Evolutionary conservation across 2,113 vertebrate species (phyloP).

Genomic region (Dicrurus megarhynchus): DNA sequence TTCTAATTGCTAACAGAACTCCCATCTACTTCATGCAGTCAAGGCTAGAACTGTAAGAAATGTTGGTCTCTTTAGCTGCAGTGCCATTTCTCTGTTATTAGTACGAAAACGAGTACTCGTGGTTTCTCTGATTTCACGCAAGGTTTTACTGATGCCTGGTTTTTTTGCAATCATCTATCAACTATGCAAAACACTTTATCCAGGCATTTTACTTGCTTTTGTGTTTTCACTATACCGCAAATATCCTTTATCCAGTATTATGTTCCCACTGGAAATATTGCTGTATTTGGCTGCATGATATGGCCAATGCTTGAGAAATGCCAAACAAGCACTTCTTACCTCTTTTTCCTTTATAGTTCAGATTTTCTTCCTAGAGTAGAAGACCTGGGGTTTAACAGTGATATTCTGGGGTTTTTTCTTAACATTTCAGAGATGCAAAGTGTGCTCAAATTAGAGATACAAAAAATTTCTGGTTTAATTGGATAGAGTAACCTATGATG

Average conservation of each 20-base stretch:
- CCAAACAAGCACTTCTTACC: background rate
- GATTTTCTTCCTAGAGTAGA: background rate
- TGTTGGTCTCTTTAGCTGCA: background rate
- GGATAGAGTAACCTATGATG: background rate
- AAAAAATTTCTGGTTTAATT: background rate
- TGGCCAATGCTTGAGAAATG: background rate
- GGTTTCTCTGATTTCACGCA: background rate
- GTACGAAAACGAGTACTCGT: background rate
- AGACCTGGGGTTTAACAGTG: background rate
- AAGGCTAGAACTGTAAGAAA: background rate
- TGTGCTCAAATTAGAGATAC: background rate
- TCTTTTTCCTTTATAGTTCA: background rate
- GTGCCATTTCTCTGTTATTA: background rate
- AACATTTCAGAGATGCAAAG: background rate
- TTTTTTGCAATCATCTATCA: background rate
- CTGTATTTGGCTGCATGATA: background rate
- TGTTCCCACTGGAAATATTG: background rate
- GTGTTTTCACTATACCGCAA: background rate
- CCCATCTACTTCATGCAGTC: background rate
- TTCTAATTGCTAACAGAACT: conserved; percentile 6
- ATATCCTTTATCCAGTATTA: background rate
- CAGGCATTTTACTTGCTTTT: background rate
- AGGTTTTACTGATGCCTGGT: background rate
- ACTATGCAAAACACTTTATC: background rate
- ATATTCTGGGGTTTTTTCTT: rapidly evolving